A percentile compares a stretch with the other conserved stretches of the same genome.
These are phyloP conservation scores for Gallinago nigripennis DNA, from an alignment of 2,797 vertebrate species.

Conservation along the genomic window DNA sequence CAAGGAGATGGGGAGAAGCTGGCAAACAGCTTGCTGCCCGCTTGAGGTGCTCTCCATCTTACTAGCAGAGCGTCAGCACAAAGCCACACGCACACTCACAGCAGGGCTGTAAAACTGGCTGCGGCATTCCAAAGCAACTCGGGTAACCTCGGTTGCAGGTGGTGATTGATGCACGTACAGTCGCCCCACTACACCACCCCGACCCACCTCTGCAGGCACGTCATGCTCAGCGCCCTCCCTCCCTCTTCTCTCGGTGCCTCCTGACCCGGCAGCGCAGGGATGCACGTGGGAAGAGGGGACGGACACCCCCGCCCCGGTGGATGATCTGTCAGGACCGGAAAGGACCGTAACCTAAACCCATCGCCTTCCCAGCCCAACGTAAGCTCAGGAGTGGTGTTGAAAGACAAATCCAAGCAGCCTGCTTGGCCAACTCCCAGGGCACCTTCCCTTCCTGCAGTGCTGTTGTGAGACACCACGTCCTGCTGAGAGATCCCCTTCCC, in stretches of 20 bases:
- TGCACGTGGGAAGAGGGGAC: background rate
- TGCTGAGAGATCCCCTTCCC: background rate
- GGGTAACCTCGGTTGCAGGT: background rate
- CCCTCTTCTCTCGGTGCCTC: background rate
- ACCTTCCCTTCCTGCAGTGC: background rate
- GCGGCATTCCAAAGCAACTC: background rate
- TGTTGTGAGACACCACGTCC: background rate
- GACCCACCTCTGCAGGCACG: rapidly evolving
- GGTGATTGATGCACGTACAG: background rate
- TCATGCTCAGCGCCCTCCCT: background rate
- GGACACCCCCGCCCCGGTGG: background rate
- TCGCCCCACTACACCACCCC: background rate
- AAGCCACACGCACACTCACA: background rate
- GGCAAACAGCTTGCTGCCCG: background rate
- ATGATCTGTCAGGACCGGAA: conserved; percentile 14
- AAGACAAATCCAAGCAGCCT: conserved; percentile 14
- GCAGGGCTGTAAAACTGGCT: background rate
- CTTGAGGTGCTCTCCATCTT: background rate
- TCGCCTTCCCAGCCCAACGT: background rate
- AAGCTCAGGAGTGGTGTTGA: background rate
- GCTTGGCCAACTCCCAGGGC: background rate
- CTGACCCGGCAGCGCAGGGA: background rate
- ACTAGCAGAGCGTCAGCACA: background rate
- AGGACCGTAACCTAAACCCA: conserved; percentile 9
- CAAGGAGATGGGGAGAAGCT: background rate